Evolutionary conservation across 2,797 vertebrate species (phyloP).

Genomic region (Microtus californicus): DNA sequence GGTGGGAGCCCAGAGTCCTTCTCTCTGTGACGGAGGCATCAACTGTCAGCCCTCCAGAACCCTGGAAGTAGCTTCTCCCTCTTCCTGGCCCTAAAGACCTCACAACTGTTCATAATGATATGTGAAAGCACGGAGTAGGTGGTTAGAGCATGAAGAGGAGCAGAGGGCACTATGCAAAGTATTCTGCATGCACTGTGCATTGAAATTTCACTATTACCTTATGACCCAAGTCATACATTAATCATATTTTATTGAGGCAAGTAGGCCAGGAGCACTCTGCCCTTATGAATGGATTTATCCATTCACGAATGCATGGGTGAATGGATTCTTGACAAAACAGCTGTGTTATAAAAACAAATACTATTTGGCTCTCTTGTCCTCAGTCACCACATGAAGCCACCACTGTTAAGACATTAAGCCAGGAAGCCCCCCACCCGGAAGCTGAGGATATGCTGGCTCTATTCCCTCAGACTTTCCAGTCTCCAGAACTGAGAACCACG

Average conservation of each 20-base stretch:
- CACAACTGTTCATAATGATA: background rate
- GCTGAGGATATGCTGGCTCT: background rate
- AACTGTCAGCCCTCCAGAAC: background rate
- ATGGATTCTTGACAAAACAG: background rate
- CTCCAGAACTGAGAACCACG: background rate
- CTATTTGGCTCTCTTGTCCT: background rate
- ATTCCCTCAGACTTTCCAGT: background rate
- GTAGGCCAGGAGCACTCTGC: background rate
- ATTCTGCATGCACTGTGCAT: background rate
- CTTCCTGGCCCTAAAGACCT: background rate
- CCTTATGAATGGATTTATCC: background rate
- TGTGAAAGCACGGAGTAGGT: background rate
- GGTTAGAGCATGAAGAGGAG: background rate
- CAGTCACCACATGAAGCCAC: background rate
- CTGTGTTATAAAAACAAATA: background rate
- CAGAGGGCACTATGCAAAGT: background rate
- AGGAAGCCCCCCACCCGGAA: background rate
- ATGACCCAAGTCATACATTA: background rate
- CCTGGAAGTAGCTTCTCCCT: background rate
- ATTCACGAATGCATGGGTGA: background rate
- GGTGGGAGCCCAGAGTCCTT: background rate
- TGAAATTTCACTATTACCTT: background rate
- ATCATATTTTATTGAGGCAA: background rate
- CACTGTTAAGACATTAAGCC: too few relatives aligned
- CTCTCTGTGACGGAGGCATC: background rate